Base-by-base conservation (phyloP, 37 sponge, comb jelly and placozoan genomes). In the Amphimedon queenslandica region DNA sequence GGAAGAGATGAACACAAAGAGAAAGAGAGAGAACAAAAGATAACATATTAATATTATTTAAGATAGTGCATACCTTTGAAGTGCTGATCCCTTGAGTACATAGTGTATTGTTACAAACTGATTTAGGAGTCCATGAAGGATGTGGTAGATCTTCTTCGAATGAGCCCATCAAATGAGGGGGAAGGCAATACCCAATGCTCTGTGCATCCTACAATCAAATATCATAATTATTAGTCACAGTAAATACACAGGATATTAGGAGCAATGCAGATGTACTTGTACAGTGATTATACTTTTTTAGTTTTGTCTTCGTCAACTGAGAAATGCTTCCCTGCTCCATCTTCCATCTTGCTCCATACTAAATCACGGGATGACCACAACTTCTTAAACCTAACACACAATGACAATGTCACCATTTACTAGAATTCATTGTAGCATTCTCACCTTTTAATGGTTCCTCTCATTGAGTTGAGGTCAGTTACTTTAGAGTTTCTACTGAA, bases 131-230 rank as follows among this genome's bases (percentile, higher is more conserved):
- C 78, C 83, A 88, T 8, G 89, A 83, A 42, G 89, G 42, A 8
- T 74, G 42, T 24, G 89, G 89, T 5, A 82, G 24, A 1, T 60
- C 66, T 47, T 30, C 61, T 3, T 57, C 58, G 13, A 63, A 40
- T 41, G 70, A 58, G 18, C 89, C 80, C 0, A 88, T 53, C 0
- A 56, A 77, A 34, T 76, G 79, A 31, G 89, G 53, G 0, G 83
- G 83, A 23, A 82, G 55, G 4, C 82, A 76, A 77, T 82, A 82
- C 33, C 89, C 89, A 57, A 88, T 84, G 4, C 77, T 65, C 67
- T 80, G 73, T 42, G 74, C 57, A 18, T 74, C 74, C 76, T 82
- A 55, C 3, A 60, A 42, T n/a, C n/a, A n/a, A n/a, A n/a, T n/a
- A n/a, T n/a, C n/a, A n/a, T n/a, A n/a, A n/a, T n/a, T n/a, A n/a